phyloP scores from a whole-genome alignment of 2,888 invertebrate species.

The Tetragnatha montana region DNA sequence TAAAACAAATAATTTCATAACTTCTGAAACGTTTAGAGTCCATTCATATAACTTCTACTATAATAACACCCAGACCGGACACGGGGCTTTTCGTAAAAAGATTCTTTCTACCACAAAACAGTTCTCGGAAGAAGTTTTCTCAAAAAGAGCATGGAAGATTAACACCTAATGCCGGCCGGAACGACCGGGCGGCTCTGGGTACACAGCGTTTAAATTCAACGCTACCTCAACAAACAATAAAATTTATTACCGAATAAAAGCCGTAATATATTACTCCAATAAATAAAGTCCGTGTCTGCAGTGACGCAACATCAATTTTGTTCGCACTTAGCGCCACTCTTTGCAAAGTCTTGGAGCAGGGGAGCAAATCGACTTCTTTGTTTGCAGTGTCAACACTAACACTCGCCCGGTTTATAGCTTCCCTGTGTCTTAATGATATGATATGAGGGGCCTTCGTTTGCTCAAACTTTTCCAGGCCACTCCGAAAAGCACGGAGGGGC shows the following conservation, averaged over 20 bases:
- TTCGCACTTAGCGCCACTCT: slow-evolving; percentile 47
- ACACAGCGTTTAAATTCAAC: slow-evolving; percentile 59
- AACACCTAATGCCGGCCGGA: slow-evolving; percentile 36
- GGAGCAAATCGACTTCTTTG: slow-evolving; percentile 52
- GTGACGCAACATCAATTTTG: slow-evolving; percentile 66
- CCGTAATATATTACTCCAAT: slow-evolving; percentile 69
- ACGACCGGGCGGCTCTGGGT: slow-evolving; percentile 16
- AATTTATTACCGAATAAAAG: slow-evolving; percentile 70
- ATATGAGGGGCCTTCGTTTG: slow-evolving; percentile 34
- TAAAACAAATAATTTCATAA: no score
- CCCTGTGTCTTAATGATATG: slow-evolving; percentile 36
- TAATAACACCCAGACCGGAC: no score
- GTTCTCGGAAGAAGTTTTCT: neutral
- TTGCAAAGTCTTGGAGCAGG: slow-evolving; percentile 1
- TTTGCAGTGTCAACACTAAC: slow-evolving; percentile 64
- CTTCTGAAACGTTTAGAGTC: no score
- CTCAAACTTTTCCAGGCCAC: slow-evolving; percentile 14
- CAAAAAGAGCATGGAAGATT: slow-evolving; percentile 22
- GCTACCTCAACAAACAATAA: slow-evolving; percentile 68
- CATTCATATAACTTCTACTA: no score
- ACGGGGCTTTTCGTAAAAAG: no score
- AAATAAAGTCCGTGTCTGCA: slow-evolving; percentile 62
- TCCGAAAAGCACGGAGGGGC: slow-evolving; percentile 37
- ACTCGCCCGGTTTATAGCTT: slow-evolving; percentile 54
- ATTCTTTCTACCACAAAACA: neutral